Evolutionary conservation across 2,888 invertebrate species (phyloP).

Genomic region (Folsomia candida): DNA sequence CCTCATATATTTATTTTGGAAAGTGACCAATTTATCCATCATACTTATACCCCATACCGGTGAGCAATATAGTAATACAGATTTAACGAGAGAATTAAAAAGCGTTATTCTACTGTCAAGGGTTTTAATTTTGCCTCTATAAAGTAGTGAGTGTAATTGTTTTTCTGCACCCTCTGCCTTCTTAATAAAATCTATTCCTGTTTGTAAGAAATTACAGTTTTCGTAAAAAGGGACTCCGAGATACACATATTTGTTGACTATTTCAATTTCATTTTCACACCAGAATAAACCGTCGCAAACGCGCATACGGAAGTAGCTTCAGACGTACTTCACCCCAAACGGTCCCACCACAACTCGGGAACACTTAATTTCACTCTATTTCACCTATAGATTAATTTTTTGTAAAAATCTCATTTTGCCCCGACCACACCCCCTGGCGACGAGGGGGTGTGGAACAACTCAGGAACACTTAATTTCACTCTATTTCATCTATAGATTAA

Average conservation of each 20-base stretch:
- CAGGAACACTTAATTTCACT: too few species aligned
- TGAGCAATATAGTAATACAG: background rate
- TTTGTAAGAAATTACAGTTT: background rate
- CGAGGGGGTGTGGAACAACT: too few species aligned
- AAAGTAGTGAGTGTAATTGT: background rate
- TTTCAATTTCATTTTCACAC: background rate
- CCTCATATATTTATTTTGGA: slow-evolving; percentile 2
- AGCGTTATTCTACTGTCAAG: background rate
- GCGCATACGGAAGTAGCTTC: too few species aligned
- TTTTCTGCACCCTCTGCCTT: background rate
- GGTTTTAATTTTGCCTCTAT: background rate
- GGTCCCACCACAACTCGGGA: too few species aligned
- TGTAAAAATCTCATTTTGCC: too few species aligned
- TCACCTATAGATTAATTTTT: too few species aligned
- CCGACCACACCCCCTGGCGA: too few species aligned
- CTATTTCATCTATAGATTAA: too few species aligned
- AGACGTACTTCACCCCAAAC: slow-evolving; percentile 1
- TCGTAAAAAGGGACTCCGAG: slow-evolving; percentile 9
- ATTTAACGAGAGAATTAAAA: slow-evolving; percentile 4
- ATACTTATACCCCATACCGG: background rate
- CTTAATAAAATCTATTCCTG: background rate
- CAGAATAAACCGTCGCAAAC: too few species aligned
- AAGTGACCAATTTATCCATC: background rate
- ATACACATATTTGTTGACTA: slow-evolving; percentile 3
- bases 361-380: too few species aligned